A percentile compares a stretch with the other conserved stretches of the same genome.
These are phyloP conservation scores for Palythoa grandiflora DNA, from an alignment of 92 coral and sea anemone genomes.

Conservation along the genomic window DNA sequence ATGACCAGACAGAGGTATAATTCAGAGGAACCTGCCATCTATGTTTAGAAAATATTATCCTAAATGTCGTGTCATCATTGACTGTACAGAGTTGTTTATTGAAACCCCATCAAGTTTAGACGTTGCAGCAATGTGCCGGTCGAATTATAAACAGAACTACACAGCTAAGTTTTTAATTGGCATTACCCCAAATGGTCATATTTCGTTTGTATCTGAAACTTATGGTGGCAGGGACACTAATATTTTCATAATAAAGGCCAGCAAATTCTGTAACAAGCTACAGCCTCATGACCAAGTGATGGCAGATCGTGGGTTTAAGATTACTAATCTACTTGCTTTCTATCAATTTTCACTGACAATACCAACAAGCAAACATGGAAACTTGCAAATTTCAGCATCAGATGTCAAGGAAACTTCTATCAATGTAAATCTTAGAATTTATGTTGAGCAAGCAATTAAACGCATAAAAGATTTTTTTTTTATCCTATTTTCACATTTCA, in stretches of 20 bases:
- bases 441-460: constrained; percentile 39
- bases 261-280: constrained; percentile 48
- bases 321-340: constrained; percentile 45
- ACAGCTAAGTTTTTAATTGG: constrained; percentile 53
- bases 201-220: constrained; percentile 56
- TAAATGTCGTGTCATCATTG: constrained; percentile 15
- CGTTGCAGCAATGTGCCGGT: constrained; percentile 48
- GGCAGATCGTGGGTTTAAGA: constrained; percentile 60
- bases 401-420: constrained; percentile 45
- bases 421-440: constrained; percentile 56
- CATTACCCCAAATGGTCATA: constrained; percentile 63
- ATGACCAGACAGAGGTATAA: constrained; percentile 4
- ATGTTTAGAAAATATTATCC: constrained; percentile 13
- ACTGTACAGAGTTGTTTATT: constrained; percentile 3
- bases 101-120: constrained; percentile 26
- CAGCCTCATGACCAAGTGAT: constrained; percentile 55
- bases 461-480: constrained; percentile 51
- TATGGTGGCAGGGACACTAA: constrained; percentile 73
- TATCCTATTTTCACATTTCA: too few species aligned
- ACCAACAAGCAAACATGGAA: constrained; percentile 38
- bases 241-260: constrained; percentile 37
- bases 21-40: constrained; percentile 9
- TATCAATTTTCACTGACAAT: constrained; percentile 45
- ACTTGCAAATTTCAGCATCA: constrained; percentile 46
- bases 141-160: constrained; percentile 43